Evolutionary conservation across 2,888 invertebrate genomes (phyloP).

Genomic region (Cryptus viduatorius): DNA sequence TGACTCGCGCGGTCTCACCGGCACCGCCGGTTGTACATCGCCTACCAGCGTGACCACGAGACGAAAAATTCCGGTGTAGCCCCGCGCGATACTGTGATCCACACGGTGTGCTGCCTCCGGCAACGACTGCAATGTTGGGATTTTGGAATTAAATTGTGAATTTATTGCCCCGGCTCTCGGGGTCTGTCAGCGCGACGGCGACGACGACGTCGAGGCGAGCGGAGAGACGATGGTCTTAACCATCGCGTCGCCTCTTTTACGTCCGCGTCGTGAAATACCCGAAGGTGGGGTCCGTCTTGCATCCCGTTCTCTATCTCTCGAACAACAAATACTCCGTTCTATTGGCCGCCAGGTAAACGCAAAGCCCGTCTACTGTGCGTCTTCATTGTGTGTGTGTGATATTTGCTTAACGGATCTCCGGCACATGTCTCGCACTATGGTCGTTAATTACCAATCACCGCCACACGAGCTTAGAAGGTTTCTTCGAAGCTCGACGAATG

Average conservation of each 20-base stretch:
- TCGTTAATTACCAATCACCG: conserved; percentile 59
- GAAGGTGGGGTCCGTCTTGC: conserved; percentile 43
- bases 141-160: conserved; percentile 72
- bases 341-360: conserved; percentile 42
- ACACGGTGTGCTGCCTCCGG: no score
- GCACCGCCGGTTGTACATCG: conserved; percentile 50
- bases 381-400: conserved; percentile 1
- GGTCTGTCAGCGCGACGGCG: conserved; percentile 21
- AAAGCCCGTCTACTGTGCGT: neutral
- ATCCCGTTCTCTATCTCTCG: conserved; percentile 31
- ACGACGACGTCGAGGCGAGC: conserved; percentile 39
- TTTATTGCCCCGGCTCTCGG: conserved; percentile 66
- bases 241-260: conserved; percentile 8
- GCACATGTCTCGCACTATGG: conserved; percentile 35
- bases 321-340: conserved; percentile 14
- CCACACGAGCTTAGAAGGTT: conserved; percentile 48
- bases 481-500: conserved; percentile 44
- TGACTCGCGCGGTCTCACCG: conserved; percentile 70
- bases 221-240: neutral
- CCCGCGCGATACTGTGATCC: neutral
- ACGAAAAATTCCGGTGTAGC: conserved; percentile 73
- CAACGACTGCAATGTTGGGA: conserved; percentile 58
- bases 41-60: conserved; percentile 80
- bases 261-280: conserved; percentile 9
- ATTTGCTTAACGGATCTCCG: conserved; percentile 58